Evolutionary conservation across 2,888 invertebrate genomes (phyloP), one percentile per base, ranked within the genome.

Genomic region (Drosophila gaucha): DNA sequence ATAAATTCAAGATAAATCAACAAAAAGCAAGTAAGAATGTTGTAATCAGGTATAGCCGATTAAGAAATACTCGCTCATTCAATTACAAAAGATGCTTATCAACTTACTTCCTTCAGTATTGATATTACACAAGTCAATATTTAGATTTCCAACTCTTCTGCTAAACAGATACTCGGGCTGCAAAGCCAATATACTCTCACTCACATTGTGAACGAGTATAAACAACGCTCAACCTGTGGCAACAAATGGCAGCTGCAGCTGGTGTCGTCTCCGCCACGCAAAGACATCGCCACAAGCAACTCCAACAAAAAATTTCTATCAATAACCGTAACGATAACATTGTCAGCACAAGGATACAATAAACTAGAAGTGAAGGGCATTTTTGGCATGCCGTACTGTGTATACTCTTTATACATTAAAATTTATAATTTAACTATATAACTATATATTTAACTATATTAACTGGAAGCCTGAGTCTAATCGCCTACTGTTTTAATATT

Each of bases 271-370:
- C 55, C 46, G 33, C 50, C 44, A 44, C 14, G 33, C 82, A 59
- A 64, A 51, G 56, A 62, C 41, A 60, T 58, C 44, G 67, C 74
- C 70, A 49, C 57, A 47, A 47, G 44, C 35, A 33, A 38, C 43
- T 31, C 28, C 14, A 26, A 30, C 58, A 67, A 74, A 64, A 66
- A 76, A 74, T 47, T 66, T 80, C 80, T 74, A 86, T 80, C 87
- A 80, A 80, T 80, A 80, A 86, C 74, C 82, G 82, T 86, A 86
- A 84, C 82, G 80, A 78, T 74, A 86, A 80, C 80, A 80, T 67
- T 80, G 87, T 80, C 70, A 70, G 75, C 70, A 47, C 31, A 62
- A 59, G 58, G 28, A 57, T 16, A 52, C 64, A 59, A 62, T 65
- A 63, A 71, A 55, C 36, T 41, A 44, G 33, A 6, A 20, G 26